phyloP scores from a whole-genome alignment of 2,113 vertebrate genomes.

The Leptobrachium ailaonicum region DNA sequence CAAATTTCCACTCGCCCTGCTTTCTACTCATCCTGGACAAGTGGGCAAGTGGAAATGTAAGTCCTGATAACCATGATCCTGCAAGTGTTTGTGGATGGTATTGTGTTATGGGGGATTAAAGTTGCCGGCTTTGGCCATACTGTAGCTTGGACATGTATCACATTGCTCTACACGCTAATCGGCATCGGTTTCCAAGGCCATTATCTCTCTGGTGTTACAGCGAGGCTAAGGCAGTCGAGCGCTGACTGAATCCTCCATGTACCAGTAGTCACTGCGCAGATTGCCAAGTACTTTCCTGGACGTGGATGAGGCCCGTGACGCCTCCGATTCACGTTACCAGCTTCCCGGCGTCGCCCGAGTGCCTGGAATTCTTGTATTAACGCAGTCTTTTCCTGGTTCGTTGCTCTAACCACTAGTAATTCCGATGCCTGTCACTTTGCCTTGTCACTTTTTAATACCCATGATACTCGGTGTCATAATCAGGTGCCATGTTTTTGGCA shows the following conservation, averaged over 20 bases:
- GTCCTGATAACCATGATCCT: constrained; percentile 21
- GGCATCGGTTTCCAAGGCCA: background rate
- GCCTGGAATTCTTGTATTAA: no score
- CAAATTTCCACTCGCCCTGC: no score
- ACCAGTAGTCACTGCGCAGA: background rate
- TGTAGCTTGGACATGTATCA: background rate
- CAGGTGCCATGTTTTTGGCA: no score
- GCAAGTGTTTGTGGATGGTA: constrained; percentile 20
- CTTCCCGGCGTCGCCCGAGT: background rate
- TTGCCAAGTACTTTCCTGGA: background rate
- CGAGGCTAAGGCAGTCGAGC: background rate
- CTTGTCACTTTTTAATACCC: no score
- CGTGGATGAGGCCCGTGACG: background rate
- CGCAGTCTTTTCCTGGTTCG: no score
- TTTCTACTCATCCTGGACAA: no score
- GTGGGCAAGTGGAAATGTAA: background rate
- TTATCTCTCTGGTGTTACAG: constrained; percentile 23
- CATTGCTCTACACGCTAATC: constrained; percentile 10
- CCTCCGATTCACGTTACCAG: background rate
- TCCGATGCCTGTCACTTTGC: no score
- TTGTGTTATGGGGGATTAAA: constrained; percentile 27
- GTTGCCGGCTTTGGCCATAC: constrained; percentile 17
- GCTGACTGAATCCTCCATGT: background rate
- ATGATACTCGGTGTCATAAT: no score
- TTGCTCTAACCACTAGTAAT: no score